Conservation (phyloP, 2,888 invertebrate genomes). For the Caenorhabditis doughertyi region DNA sequence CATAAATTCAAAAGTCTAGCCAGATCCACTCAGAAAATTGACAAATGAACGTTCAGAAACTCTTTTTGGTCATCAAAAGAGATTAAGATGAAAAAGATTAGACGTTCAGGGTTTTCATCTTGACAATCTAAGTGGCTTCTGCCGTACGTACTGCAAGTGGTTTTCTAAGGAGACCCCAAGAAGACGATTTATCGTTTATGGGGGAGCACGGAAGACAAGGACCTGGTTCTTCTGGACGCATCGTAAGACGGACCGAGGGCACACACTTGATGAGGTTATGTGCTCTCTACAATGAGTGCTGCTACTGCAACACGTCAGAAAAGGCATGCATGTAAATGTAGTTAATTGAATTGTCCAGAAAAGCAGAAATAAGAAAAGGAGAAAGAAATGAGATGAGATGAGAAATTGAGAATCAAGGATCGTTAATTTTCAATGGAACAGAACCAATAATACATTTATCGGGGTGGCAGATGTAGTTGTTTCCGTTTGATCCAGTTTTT, state of each 20-base stretch:
- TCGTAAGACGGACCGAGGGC: constrained; percentile 8
- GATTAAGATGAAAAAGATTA: constrained; percentile 5
- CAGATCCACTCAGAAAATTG: neutral
- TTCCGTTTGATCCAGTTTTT: too few species aligned
- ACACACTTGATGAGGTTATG: constrained; percentile 58
- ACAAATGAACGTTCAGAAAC: neutral
- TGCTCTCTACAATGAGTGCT: constrained; percentile 46
- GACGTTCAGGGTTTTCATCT: constrained; percentile 22
- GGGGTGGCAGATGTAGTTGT: too few species aligned
- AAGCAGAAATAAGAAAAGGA: constrained; percentile 28
- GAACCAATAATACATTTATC: too few species aligned
- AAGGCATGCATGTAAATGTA: constrained; percentile 59
- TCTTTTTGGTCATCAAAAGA: neutral
- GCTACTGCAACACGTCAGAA: constrained; percentile 28
- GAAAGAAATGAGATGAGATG: neutral
- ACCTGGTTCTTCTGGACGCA: constrained; percentile 13
- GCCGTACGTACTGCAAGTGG: neutral
- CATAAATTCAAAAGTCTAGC: constrained; percentile 1
- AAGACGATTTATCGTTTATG: constrained; percentile 38
- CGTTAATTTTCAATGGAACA: constrained; percentile 15
- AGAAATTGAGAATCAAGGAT: constrained; percentile 30
- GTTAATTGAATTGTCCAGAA: constrained; percentile 61
- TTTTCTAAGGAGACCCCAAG: neutral
- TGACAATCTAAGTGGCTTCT: constrained; percentile 7
- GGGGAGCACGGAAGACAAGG: constrained; percentile 16